These are phyloP conservation scores for Phaenicophaeus curvirostris DNA, from an alignment of 2,797 vertebrate species.

Conservation along the genomic window DNA sequence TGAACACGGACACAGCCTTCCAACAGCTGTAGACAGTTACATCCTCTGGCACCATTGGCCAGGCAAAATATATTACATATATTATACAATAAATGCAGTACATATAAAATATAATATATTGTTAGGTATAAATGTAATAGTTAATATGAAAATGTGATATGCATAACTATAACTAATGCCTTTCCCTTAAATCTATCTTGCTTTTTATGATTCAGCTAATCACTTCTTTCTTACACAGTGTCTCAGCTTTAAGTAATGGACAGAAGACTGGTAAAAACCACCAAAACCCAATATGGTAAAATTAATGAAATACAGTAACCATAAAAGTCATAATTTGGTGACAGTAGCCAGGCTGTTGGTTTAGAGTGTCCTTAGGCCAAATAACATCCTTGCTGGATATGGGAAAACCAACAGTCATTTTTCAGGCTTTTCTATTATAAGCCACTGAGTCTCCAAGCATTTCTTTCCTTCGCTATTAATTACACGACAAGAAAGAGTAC, in stretches of 20 bases:
- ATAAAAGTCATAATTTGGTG: not conserved
- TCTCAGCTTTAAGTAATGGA: not conserved
- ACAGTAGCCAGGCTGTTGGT: not conserved
- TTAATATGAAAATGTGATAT: not conserved
- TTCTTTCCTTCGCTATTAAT: not conserved
- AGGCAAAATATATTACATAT: not conserved
- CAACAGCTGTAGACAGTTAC: constrained; percentile 10
- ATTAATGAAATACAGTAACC: not conserved
- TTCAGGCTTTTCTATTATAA: not conserved
- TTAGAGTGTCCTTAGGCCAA: not conserved
- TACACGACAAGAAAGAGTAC: not conserved
- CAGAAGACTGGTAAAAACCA: not conserved
- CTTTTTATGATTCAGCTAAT: not conserved
- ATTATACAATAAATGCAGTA: not conserved
- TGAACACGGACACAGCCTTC: not conserved
- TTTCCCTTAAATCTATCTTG: not conserved
- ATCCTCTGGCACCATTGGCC: not conserved
- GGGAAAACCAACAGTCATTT: not conserved
- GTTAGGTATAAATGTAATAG: not conserved
- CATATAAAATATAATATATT: not conserved
- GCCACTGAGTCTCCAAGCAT: not conserved
- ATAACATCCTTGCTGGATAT: not conserved
- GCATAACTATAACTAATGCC: not conserved
- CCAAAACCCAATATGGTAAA: not conserved
- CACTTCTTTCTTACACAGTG: not conserved